Conservation (phyloP, 2,113 vertebrate species). For the Choloepus hoffmanni region DNA sequence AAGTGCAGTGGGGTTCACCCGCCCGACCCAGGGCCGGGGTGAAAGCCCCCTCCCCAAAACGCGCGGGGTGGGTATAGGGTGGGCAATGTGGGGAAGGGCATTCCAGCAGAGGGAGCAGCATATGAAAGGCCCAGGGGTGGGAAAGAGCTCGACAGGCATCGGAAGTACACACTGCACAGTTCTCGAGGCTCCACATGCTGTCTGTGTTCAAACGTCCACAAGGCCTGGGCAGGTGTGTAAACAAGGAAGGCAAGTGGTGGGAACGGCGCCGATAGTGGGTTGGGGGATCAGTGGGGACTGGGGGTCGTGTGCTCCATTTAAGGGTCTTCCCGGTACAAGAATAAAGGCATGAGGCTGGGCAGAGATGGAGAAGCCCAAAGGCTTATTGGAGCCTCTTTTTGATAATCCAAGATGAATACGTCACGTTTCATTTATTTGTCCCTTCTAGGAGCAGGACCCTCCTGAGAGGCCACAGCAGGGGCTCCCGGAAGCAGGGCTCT, state of each 20-base stretch:
- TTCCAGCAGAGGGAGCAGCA: background rate
- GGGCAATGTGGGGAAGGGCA: background rate
- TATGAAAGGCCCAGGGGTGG: background rate
- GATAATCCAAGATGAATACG: background rate
- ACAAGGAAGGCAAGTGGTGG: background rate
- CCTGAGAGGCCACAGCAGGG: background rate
- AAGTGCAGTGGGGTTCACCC: background rate
- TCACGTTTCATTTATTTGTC: background rate
- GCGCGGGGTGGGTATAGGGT: background rate
- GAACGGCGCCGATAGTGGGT: background rate
- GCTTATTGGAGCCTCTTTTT: background rate
- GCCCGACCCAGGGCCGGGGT: too few relatives aligned
- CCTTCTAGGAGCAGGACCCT: background rate
- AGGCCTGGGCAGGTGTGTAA: background rate
- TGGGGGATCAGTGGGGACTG: background rate
- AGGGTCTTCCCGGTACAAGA: background rate
- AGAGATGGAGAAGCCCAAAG: background rate
- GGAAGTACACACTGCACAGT: background rate
- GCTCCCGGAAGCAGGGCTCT: background rate
- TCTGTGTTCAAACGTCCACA: background rate
- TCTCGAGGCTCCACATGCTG: background rate
- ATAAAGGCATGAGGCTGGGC: background rate
- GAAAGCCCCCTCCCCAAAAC: background rate
- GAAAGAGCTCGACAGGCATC: too few relatives aligned
- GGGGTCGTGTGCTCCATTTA: background rate